These are phyloP conservation scores for Hylyphantes graminicola DNA, from an alignment of 1,140 invertebrate genomes.

Conservation along the genomic window DNA sequence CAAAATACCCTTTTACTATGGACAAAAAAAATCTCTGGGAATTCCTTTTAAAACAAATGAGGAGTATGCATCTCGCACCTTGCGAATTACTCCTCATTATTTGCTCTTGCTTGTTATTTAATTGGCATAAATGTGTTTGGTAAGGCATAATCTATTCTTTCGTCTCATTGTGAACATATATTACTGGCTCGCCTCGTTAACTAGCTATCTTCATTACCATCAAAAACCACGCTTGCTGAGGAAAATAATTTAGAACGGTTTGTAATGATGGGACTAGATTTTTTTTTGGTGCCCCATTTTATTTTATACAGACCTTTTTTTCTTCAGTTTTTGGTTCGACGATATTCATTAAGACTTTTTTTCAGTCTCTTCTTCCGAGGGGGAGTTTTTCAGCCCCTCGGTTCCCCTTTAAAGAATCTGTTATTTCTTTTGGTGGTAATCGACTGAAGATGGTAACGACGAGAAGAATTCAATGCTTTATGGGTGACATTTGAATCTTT, in stretches of 20 bases:
- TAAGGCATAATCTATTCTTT: conserved; percentile 55
- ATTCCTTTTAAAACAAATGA: conserved; percentile 58
- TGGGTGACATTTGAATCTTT: neutral
- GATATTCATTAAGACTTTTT: conserved; percentile 52
- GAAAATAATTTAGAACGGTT: conserved; percentile 58
- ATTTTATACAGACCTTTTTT: conserved; percentile 46
- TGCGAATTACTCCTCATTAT: conserved; percentile 49
- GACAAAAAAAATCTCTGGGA: conserved; percentile 16
- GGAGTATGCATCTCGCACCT: conserved; percentile 51
- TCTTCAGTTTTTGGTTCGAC: conserved; percentile 32
- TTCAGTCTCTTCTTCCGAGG: neutral
- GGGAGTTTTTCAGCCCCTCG: conserved; percentile 9
- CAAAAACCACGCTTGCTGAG: conserved; percentile 36
- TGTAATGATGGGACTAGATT: conserved; percentile 48
- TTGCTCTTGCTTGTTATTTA: conserved; percentile 56
- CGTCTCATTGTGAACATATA: conserved; percentile 49
- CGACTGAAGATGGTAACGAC: conserved; percentile 38
- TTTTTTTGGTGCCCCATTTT: conserved; percentile 49
- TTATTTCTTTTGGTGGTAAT: conserved; percentile 47
- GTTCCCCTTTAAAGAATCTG: conserved; percentile 34
- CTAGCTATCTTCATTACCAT: conserved; percentile 57
- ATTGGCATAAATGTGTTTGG: conserved; percentile 59
- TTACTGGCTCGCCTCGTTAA: conserved; percentile 51
- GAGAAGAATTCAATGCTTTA: conserved; percentile 23
- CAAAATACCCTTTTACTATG: conserved; percentile 1